Evolutionary conservation across 2,888 invertebrate species (phyloP), one percentile per base, ranked within the genome.

Genomic region (Parasteatoda lunata): DNA sequence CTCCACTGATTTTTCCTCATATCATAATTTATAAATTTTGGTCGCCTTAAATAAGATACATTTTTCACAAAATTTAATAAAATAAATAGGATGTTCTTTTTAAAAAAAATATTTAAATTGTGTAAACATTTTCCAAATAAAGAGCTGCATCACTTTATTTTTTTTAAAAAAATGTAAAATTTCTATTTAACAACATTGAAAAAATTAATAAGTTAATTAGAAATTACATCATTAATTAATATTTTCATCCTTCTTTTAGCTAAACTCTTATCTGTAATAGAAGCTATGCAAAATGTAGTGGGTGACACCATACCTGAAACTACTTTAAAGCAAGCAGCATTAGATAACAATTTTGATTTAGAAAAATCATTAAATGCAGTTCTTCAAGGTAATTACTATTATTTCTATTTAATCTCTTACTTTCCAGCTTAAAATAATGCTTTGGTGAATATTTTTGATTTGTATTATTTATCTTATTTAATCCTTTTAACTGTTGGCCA

Each of bases 231-330:
- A 30, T 30, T 30, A 30, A 30, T 30, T 30, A 47, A 64, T 48
- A 4, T 51, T 78, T 78, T 69, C 49, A 2, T 30, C 30, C 30
- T 30, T 30, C 30, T 69, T 78, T 11, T 89, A 92, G 95, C 94
- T 0, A 95, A 95, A 91, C 93, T 98, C 2, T 94, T 95, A 91
- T 96, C 96, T 0, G 97, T 97, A 90, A 93, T 97, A 79, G 97
- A 97, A 90, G 95, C 95, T 91, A 94, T 98, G 59, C 94, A 95
- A 85, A 95, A 95, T 91, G 94, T 96, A 7, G 93, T 97, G 76
- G 97, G 97, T 5, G 95, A 96, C 79, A 93, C 95, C 0, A 92
- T 95, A 9, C 93, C 96, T 0, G 96, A 97, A 90, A 94, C 94
- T 89, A 93, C 94, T 77, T 93, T 98, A 77, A 94, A 95, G 45